A percentile compares a stretch with the other conserved stretches of the same genome.
Evolutionary conservation across 2,888 invertebrate species (phyloP).

Genomic region (Dynastes tityus): DNA sequence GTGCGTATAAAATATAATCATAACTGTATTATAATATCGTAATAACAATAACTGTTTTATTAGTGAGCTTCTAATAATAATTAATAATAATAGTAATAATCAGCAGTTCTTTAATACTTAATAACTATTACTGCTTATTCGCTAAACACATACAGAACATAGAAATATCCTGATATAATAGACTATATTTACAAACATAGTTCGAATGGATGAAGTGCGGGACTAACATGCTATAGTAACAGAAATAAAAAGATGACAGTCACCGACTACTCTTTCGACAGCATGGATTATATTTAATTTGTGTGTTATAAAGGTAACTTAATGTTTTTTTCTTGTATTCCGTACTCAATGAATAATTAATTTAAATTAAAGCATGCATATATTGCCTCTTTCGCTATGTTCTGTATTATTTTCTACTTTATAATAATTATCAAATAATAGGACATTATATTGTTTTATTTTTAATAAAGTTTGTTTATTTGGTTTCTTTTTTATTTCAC

Average conservation of each 20-base stretch:
- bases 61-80: slow-evolving; percentile 26
- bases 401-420: not conserved
- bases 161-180: slow-evolving; percentile 13
- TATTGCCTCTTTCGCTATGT: no score
- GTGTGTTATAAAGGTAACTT: slow-evolving; percentile 46
- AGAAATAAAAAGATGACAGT: slow-evolving; percentile 21
- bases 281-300: slow-evolving; percentile 48
- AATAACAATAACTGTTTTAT: slow-evolving; percentile 19
- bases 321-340: slow-evolving; percentile 18
- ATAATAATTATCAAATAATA: not conserved
- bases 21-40: slow-evolving; percentile 11
- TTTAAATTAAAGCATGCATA: not conserved
- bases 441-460: not conserved
- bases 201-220: slow-evolving; percentile 33
- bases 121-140: not conserved
- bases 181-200: not conserved
- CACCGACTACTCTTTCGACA: slow-evolving; percentile 29
- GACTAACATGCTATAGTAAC: slow-evolving; percentile 17
- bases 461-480: slow-evolving; percentile 40
- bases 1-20: slow-evolving; percentile 13
- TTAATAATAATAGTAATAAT: not conserved
- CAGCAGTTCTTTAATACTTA: not conserved
- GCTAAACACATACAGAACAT: not conserved
- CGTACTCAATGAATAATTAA: no score
- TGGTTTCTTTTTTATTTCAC: slow-evolving; percentile 42